Evolutionary conservation across 2,888 invertebrate genomes (phyloP).

Genomic region (Oxystoma pomonae): DNA sequence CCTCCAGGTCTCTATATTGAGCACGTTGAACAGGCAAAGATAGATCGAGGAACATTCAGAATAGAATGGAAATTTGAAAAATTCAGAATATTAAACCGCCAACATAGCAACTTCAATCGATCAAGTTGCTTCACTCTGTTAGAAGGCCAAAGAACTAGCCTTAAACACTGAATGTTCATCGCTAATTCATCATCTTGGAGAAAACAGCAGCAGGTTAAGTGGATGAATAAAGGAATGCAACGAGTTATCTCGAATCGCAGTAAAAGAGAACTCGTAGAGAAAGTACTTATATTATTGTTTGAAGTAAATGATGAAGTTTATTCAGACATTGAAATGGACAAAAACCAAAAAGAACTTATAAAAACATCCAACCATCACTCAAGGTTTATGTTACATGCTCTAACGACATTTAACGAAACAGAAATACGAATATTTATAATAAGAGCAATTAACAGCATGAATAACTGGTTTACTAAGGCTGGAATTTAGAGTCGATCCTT

Average conservation of each 20-base stretch:
- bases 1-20: not conserved
- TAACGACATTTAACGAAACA: not conserved
- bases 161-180: too few species aligned
- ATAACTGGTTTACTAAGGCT: too few species aligned
- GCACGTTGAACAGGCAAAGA: slow-evolving; percentile 5
- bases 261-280: not conserved
- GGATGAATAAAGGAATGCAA: not conserved
- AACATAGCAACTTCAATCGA: not conserved
- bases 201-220: not conserved
- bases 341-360: not conserved
- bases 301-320: slow-evolving; percentile 9
- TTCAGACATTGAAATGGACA: not conserved
- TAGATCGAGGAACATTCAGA: slow-evolving; percentile 6
- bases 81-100: slow-evolving; percentile 1
- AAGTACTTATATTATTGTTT: not conserved
- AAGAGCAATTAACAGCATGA: too few species aligned
- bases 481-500: too few species aligned
- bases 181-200: too few species aligned
- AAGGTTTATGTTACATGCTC: slow-evolving; percentile 3
- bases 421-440: too few species aligned
- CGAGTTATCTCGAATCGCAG: not conserved
- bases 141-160: too few species aligned
- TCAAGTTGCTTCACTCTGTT: too few species aligned
- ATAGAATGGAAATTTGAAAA: slow-evolving; percentile 2
- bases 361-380: slow-evolving; percentile 4